Evolutionary conservation across 2,888 invertebrate genomes (phyloP).

Genomic region (Pelosia muscerda): DNA sequence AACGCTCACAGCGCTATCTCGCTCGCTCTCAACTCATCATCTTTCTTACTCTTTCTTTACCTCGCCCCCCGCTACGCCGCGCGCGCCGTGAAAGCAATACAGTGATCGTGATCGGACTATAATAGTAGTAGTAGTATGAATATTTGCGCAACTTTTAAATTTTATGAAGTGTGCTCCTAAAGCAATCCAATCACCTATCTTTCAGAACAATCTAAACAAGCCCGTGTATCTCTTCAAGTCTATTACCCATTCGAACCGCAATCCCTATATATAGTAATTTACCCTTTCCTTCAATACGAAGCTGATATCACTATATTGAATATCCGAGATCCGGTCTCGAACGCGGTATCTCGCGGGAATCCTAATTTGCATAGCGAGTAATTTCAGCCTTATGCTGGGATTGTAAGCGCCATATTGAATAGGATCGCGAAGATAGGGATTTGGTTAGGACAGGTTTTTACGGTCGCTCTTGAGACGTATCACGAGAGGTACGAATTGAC

Average conservation of each 20-base stretch:
- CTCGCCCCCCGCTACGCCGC: too few species aligned
- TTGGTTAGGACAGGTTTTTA: slow-evolving; percentile 41
- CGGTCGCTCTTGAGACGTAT: slow-evolving; percentile 25
- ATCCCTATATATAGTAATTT: slow-evolving; percentile 16
- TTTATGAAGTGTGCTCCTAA: not conserved
- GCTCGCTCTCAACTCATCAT: too few species aligned
- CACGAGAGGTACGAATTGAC: slow-evolving; percentile 8
- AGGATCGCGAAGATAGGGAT: slow-evolving; percentile 35
- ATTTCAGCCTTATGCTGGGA: slow-evolving; percentile 52
- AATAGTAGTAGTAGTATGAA: too few species aligned
- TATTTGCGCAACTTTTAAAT: not conserved
- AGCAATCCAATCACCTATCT: not conserved
- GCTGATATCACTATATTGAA: slow-evolving; percentile 45
- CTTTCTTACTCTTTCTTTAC: too few species aligned
- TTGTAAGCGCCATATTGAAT: slow-evolving; percentile 45
- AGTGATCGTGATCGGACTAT: too few species aligned
- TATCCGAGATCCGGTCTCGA: slow-evolving; percentile 31
- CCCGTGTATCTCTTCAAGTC: not conserved
- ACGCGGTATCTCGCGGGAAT: slow-evolving; percentile 34
- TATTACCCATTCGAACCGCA: slow-evolving; percentile 14
- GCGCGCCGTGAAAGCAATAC: too few species aligned
- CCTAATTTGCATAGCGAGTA: slow-evolving; percentile 60
- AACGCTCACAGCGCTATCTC: too few species aligned
- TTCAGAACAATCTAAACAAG: not conserved
- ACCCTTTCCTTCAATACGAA: slow-evolving; percentile 21